Evolutionary conservation across 2,797 vertebrate species (phyloP), one percentile per base, ranked within the genome.

Genomic region (Eptatretus atami): DNA sequence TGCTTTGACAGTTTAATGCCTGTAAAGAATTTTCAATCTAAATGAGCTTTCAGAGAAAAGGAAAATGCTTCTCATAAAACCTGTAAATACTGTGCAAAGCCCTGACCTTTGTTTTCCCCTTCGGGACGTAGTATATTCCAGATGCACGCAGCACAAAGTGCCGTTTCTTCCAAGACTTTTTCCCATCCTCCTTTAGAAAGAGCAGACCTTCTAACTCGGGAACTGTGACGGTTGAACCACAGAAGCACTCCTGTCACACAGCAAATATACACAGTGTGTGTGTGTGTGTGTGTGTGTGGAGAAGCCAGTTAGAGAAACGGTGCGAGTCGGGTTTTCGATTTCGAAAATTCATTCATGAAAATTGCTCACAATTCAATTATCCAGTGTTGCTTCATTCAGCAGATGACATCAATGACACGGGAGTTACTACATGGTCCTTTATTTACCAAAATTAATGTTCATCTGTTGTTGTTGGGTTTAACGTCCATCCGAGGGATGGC

Each of bases 141-240:
- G 90, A 98, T 15, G 90, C 90, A 67, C 90, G 72, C 65, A 98
- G 77, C 64, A 98, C 80, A 72, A 98, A 96, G 70, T 96, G 95
- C 63, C 90, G 83, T 67, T 98, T 98, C 74, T 96, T 96, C 90
- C 90, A 96, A 2, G 87, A 95, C 72, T 96, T 98, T 70, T 92
- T 98, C 63, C 88, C 88, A 53, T 98, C 90, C 64, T 98, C 90
- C 69, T 98, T 95, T 66, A 98, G 76, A 87, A 87, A 98, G 68
- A 98, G 69, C 52, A 90, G 78, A 54, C 90, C 90, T 70, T 98
- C 90, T 72, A 95, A 90, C 78, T 98, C 90, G 53, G 90, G 90
- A 52, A 98, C 85, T 0, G 86, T 88, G 67, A 95, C 82, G 3
- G 86, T 83, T 71, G 80, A 86, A 69, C 88, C 86, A 69, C 87